A percentile compares a stretch with the other conserved stretches of the same genome.
These are phyloP conservation scores for Rhyacichthys aspro DNA, from an alignment of 2,797 vertebrate genomes.

Conservation along the genomic window DNA sequence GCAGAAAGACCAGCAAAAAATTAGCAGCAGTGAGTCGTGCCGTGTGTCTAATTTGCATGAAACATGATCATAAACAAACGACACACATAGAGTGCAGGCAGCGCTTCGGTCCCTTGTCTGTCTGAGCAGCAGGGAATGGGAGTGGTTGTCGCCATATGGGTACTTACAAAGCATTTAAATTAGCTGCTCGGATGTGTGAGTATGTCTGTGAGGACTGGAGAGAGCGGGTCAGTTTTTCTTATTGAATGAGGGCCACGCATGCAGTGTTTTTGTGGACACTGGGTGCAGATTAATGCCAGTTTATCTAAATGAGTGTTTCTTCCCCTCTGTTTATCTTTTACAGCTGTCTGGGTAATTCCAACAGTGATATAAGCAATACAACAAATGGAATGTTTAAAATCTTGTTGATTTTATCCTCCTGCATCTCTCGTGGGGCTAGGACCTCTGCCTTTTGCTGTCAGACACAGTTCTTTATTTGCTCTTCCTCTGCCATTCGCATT, in stretches of 20 bases:
- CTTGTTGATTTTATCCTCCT: not conserved
- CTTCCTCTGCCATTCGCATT: too few species aligned
- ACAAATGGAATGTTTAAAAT: too few species aligned
- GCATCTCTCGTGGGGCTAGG: too few species aligned
- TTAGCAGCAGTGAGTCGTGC: constrained; percentile 1
- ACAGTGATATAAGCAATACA: constrained; percentile 1
- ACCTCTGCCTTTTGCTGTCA: too few species aligned
- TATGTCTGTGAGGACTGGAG: constrained; percentile 18
- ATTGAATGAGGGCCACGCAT: constrained; percentile 27
- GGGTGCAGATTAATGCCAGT: constrained; percentile 58
- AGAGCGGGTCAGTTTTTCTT: constrained; percentile 33
- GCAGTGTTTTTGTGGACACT: constrained; percentile 46
- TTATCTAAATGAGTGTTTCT: constrained; percentile 39
- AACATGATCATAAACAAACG: constrained; percentile 36
- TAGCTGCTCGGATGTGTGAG: constrained; percentile 35
- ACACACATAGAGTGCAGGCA: constrained; percentile 5
- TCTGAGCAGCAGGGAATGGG: constrained; percentile 33
- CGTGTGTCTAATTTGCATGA: constrained; percentile 25
- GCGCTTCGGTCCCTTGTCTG: constrained; percentile 1
- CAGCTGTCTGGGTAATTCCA: constrained; percentile 20
- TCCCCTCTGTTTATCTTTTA: constrained; percentile 10
- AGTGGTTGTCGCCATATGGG: constrained; percentile 47
- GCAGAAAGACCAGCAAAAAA: constrained; percentile 9
- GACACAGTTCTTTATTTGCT: too few species aligned
- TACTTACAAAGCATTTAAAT: constrained; percentile 59